These are phyloP conservation scores for Catagonus wagneri DNA, from an alignment of 2,113 vertebrate genomes.

Conservation along the genomic window DNA sequence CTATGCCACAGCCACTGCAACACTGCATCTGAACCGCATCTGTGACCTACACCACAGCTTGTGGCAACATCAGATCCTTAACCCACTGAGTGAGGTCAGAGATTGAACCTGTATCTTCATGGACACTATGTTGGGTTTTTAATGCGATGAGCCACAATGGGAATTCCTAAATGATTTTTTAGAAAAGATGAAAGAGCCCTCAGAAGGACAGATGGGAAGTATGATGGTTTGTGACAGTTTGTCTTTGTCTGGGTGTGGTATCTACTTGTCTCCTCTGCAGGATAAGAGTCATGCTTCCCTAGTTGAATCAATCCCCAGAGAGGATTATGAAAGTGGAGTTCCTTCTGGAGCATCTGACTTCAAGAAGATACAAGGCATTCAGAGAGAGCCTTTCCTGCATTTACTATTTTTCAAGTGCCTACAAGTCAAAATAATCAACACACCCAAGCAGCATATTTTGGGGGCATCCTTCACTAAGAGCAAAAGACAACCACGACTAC, in stretches of 20 bases:
- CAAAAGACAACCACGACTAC: neutral
- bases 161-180: neutral
- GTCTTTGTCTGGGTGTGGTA: neutral
- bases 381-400: neutral
- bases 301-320: neutral
- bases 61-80: too few species aligned
- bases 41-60: too few species aligned
- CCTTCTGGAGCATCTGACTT: neutral
- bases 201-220: neutral
- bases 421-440: neutral
- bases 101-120: too few species aligned
- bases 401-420: neutral
- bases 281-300: neutral
- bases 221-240: neutral
- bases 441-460: neutral
- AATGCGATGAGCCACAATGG: too few species aligned
- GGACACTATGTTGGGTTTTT: too few species aligned
- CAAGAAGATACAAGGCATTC: neutral
- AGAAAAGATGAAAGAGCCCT: neutral
- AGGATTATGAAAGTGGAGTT: neutral
- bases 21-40: too few species aligned
- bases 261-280: neutral
- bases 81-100: too few species aligned
- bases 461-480: neutral
- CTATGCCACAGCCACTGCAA: too few species aligned